Evolutionary conservation across 2,113 vertebrate species (phyloP).

Genomic region (Oxyruncus cristatus): DNA sequence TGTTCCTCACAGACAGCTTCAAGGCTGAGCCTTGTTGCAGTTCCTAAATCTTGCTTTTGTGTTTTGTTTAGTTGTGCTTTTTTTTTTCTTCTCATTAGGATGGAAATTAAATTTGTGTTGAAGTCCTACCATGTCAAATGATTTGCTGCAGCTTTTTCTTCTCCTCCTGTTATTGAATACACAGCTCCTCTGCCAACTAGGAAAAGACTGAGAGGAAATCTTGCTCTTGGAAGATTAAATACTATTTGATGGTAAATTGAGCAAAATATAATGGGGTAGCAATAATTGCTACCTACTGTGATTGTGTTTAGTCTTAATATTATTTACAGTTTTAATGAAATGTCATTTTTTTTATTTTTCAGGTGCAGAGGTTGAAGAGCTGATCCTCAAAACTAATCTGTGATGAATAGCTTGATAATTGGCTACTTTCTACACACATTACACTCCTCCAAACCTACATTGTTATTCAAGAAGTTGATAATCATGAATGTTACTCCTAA

Average conservation of each 20-base stretch:
- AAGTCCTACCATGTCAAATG: neutral
- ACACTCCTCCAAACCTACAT: neutral
- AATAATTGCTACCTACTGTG: conserved; percentile 2
- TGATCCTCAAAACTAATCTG: neutral
- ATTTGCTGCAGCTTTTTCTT: neutral
- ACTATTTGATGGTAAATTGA: conserved; percentile 28
- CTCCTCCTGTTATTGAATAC: neutral
- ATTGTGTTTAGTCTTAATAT: neutral
- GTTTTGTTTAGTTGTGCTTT: neutral
- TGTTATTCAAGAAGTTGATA: neutral
- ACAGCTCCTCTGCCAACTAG: neutral
- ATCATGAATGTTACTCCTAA: neutral
- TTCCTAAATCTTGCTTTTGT: neutral
- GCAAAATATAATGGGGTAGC: neutral
- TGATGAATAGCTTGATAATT: neutral
- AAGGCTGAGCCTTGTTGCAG: neutral
- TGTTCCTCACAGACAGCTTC: neutral
- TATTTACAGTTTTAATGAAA: conserved; percentile 23
- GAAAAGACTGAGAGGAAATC: neutral
- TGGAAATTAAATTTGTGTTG: neutral
- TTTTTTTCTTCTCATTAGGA: neutral
- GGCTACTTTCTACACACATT: neutral
- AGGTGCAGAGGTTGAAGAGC: conserved; percentile 19
- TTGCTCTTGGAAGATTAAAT: conserved; percentile 15
- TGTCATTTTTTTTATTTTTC: conserved; percentile 36